A percentile compares a stretch with the other conserved stretches of the same genome.
Evolutionary conservation across 2,797 vertebrate species (phyloP).

Genomic region (Myripristis jacobus): DNA sequence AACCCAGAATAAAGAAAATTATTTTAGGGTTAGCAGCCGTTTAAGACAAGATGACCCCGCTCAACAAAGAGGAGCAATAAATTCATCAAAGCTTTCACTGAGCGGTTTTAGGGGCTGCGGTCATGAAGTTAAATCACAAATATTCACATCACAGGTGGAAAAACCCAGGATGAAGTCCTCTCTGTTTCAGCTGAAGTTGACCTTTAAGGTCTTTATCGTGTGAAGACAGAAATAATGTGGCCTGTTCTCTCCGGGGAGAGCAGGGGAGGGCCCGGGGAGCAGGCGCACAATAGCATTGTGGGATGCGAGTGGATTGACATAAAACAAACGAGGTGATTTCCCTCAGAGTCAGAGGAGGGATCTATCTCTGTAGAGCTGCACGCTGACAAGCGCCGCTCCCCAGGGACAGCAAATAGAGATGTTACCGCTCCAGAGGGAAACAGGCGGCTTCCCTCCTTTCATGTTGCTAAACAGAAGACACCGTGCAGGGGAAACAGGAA

Average conservation of each 20-base stretch:
- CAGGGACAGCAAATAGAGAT: slow-evolving; percentile 80
- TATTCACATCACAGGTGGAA: slow-evolving; percentile 13
- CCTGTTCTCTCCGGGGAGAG: slow-evolving; percentile 43
- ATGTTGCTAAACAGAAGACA: slow-evolving; percentile 67
- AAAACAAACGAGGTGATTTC: slow-evolving; percentile 79
- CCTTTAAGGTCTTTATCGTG: slow-evolving; percentile 15
- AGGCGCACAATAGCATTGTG: slow-evolving; percentile 51
- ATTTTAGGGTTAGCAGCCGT: too few species aligned
- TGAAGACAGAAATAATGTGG: slow-evolving; percentile 25
- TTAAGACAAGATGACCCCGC: too few species aligned
- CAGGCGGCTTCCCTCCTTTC: slow-evolving; percentile 65
- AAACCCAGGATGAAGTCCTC: slow-evolving; percentile 18
- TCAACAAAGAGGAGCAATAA: too few species aligned
- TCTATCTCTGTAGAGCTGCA: slow-evolving; percentile 62
- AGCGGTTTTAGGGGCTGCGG: too few species aligned
- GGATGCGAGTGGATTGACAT: slow-evolving; percentile 79
- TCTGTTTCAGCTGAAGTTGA: slow-evolving; percentile 31
- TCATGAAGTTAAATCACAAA: slow-evolving; percentile 4
- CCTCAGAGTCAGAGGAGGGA: slow-evolving; percentile 70
- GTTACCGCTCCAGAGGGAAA: slow-evolving; percentile 73
- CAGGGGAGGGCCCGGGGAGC: slow-evolving; percentile 38
- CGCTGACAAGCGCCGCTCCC: slow-evolving; percentile 74
- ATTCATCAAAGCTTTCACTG: too few species aligned
- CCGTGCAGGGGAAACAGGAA: slow-evolving; percentile 40
- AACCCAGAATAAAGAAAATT: too few species aligned